A percentile compares a stretch with the other conserved stretches of the same genome.
These are phyloP conservation scores for Podabrus alpinus DNA, from an alignment of 2,888 invertebrate genomes.

Conservation along the genomic window DNA sequence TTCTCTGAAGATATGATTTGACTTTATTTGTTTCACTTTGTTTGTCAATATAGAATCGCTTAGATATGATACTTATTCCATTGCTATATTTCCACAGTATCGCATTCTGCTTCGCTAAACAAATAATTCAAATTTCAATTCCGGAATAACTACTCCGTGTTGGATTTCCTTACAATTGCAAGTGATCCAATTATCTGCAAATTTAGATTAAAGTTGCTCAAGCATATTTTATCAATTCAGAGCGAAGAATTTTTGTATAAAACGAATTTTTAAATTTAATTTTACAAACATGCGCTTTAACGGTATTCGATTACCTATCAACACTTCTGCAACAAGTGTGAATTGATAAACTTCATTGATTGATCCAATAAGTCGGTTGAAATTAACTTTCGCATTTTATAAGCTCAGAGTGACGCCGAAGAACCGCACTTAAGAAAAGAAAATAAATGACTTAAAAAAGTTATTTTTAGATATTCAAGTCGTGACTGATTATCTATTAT, in stretches of 20 bases:
- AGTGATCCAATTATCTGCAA: background rate
- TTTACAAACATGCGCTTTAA: background rate
- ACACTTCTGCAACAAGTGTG: background rate
- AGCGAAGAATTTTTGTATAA: too few relatives aligned
- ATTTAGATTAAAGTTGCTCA: background rate
- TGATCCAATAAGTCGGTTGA: background rate
- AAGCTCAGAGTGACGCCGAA: background rate
- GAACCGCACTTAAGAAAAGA: too few relatives aligned
- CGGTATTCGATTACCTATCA: background rate
- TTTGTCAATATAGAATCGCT: background rate
- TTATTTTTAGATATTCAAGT: background rate
- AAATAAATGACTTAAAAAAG: background rate
- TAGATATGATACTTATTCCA: background rate
- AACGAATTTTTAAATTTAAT: background rate
- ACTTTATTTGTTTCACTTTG: background rate
- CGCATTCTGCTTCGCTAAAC: background rate
- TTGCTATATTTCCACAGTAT: background rate
- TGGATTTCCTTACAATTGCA: too few relatives aligned
- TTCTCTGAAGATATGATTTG: background rate
- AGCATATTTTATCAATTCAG: background rate
- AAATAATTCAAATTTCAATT: background rate
- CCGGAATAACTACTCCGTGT: background rate
- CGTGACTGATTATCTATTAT: background rate
- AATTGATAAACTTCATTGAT: background rate
- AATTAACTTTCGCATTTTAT: background rate